These are phyloP conservation scores for Matsumyia berberina DNA, from an alignment of 2,888 invertebrate species.

Conservation along the genomic window DNA sequence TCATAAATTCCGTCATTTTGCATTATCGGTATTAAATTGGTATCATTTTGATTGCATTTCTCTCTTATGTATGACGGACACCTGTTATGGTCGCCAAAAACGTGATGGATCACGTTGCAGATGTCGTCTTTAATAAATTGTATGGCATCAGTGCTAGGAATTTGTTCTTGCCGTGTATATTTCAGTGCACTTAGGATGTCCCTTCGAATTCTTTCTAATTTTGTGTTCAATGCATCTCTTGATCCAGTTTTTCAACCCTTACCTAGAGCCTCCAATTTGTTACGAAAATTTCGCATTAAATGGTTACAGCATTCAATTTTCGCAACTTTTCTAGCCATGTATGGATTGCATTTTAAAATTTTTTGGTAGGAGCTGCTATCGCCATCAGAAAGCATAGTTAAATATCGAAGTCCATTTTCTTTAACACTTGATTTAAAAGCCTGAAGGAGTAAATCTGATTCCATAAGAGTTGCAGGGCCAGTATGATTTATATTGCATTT, in stretches of 20 bases:
- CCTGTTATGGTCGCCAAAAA: neutral
- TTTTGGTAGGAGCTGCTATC: neutral
- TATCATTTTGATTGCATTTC: neutral
- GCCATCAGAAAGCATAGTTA: neutral
- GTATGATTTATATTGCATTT: neutral
- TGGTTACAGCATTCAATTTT: neutral
- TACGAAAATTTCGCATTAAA: neutral
- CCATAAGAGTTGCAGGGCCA: neutral
- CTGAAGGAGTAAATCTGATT: neutral
- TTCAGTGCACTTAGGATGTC: too few species aligned
- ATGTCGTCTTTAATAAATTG: neutral
- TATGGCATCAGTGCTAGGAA: too few species aligned
- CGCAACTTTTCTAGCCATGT: neutral
- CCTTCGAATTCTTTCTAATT: too few species aligned
- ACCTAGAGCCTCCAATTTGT: neutral
- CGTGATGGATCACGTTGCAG: neutral
- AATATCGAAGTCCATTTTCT: neutral
- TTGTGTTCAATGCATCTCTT: too few species aligned
- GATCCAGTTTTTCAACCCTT: neutral
- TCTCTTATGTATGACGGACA: neutral
- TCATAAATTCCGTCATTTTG: neutral
- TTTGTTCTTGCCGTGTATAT: too few species aligned
- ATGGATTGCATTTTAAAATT: neutral
- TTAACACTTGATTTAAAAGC: neutral
- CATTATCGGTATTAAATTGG: neutral